Conservation (phyloP, 1,140 invertebrate genomes). For the Penaeus vannamei region DNA sequence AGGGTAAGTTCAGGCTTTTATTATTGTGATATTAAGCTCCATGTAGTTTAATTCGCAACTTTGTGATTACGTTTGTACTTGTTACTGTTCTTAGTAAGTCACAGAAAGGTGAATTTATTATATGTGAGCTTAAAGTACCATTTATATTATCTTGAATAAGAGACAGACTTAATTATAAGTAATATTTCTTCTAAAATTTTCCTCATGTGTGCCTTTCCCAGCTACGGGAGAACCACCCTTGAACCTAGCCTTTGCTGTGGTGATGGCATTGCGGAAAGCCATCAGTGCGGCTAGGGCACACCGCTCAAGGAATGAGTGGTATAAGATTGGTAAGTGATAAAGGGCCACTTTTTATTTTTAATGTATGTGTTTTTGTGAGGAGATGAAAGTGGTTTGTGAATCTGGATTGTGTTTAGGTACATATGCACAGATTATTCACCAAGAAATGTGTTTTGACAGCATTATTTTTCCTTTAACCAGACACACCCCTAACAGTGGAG, state of each 20-base stretch:
- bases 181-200: neutral
- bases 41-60: neutral
- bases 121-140: neutral
- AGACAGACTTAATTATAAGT: neutral
- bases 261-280: conserved; percentile 82
- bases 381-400: too few species aligned
- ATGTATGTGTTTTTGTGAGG: too few species aligned
- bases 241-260: conserved; percentile 78
- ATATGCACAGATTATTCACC: too few species aligned
- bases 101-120: neutral
- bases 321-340: conserved; percentile 70
- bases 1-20: conserved; percentile 76
- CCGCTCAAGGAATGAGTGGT: conserved; percentile 73
- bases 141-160: neutral
- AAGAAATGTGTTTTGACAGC: neutral
- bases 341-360: neutral
- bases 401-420: neutral
- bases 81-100: neutral
- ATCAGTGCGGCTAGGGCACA: conserved; percentile 78
- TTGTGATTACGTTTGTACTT: neutral
- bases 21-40: neutral
- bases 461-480: conserved; percentile 1
- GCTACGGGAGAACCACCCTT: conserved; percentile 87
- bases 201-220: conserved; percentile 69
- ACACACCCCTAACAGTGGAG: conserved; percentile 45